Percentiles rank a stretch among this genome's conserved stretches.
These are phyloP conservation scores for Mystacides longicornis DNA, from an alignment of 2,888 invertebrate species.

Conservation along the genomic window DNA sequence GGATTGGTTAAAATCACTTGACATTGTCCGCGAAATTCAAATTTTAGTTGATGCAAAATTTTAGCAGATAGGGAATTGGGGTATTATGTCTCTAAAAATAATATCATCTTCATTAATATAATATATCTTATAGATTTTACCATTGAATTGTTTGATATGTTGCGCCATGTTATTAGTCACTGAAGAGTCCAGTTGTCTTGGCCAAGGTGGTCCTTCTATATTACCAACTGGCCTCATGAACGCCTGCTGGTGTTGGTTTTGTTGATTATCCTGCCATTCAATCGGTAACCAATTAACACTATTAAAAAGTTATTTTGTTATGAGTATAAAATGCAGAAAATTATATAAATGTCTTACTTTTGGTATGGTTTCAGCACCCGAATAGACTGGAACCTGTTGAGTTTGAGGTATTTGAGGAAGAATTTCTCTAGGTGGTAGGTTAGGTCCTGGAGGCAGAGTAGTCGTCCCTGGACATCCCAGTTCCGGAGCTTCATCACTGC, in stretches of 20 bases:
- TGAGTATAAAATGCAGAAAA: background rate
- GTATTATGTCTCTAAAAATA: too few relatives aligned
- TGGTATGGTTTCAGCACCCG: constrained; percentile 8
- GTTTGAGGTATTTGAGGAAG: constrained; percentile 16
- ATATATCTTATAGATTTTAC: too few relatives aligned
- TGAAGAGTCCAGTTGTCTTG: constrained; percentile 20
- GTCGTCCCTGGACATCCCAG: constrained; percentile 60
- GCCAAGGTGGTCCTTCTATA: constrained; percentile 22
- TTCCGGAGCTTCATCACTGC: constrained; percentile 85
- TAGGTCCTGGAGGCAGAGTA: constrained; percentile 35
- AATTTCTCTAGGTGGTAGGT: constrained; percentile 24
- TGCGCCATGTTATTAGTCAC: constrained; percentile 14
- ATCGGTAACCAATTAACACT: background rate
- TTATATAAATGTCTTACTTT: constrained; percentile 16
- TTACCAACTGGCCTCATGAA: constrained; percentile 23
- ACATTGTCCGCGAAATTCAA: too few relatives aligned
- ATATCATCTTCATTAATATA: too few relatives aligned
- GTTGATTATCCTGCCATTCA: constrained; percentile 9
- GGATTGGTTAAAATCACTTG: too few relatives aligned
- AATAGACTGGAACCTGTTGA: constrained; percentile 10
- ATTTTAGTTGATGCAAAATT: too few relatives aligned
- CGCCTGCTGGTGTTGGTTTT: constrained; percentile 19
- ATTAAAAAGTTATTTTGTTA: background rate
- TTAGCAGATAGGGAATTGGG: too few relatives aligned
- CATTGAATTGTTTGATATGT: constrained; percentile 23